Conservation (phyloP, 2,888 invertebrate genomes). For the Cryptocephalus primarius region DNA sequence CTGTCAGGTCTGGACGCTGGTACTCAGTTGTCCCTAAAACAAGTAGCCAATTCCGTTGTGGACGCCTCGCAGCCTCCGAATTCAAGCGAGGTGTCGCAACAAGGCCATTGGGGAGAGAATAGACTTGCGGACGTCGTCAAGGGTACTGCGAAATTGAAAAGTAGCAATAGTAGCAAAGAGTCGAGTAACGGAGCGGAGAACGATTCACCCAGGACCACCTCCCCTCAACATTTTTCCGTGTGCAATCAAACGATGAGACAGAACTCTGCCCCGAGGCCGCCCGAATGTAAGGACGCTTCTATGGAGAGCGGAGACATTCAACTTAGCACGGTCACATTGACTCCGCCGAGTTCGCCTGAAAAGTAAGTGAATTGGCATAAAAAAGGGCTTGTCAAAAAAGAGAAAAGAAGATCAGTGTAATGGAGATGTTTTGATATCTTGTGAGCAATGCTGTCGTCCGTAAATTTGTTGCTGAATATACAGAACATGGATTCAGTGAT, state of each 20-base stretch:
- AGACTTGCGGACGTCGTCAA: conserved; percentile 72
- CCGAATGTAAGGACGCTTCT: conserved; percentile 26
- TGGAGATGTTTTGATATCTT: no score
- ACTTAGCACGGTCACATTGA: conserved; percentile 40
- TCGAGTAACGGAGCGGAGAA: conserved; percentile 26
- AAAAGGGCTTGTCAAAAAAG: no score
- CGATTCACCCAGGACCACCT: conserved; percentile 26
- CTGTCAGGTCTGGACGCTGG: conserved; percentile 16
- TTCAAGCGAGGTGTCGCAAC: conserved; percentile 3
- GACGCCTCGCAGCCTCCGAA: conserved; percentile 15
- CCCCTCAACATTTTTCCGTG: conserved; percentile 23
- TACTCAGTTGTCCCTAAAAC: conserved; percentile 15
- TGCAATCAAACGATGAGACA: conserved; percentile 11
- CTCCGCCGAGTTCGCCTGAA: conserved; percentile 52
- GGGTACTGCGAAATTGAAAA: conserved; percentile 49
- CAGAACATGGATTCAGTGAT: no score
- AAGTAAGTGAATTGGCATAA: conserved; percentile 38
- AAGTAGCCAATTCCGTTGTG: conserved; percentile 18
- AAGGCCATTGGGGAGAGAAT: conserved; percentile 44
- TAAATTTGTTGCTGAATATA: no score
- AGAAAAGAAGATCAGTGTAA: no score
- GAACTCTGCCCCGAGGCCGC: conserved; percentile 5
- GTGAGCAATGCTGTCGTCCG: no score
- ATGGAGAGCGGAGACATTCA: conserved; percentile 29
- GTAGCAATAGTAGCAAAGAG: conserved; percentile 22